Evolutionary conservation across 2,888 invertebrate genomes (phyloP).

Genomic region (Cryptocephalus primarius): DNA sequence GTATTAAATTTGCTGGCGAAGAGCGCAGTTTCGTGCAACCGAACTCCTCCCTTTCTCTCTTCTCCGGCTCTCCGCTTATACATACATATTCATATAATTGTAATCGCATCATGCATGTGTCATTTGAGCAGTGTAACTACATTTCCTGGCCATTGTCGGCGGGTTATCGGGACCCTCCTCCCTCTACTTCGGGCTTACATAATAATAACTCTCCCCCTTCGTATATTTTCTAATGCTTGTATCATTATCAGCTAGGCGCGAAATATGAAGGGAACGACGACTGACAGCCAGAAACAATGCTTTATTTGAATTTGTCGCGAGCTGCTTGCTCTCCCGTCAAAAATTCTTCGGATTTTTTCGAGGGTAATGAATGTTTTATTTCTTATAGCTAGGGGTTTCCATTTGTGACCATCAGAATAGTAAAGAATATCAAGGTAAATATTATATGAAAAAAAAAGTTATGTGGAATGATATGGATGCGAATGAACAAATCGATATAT

Average conservation of each 20-base stretch:
- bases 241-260: slow-evolving; percentile 4
- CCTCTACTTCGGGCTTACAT: slow-evolving; percentile 3
- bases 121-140: slow-evolving; percentile 36
- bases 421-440: too few species aligned
- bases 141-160: slow-evolving; percentile 36
- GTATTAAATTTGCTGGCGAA: slow-evolving; percentile 10
- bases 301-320: neutral
- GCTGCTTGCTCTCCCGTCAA: too few species aligned
- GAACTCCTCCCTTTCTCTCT: too few species aligned
- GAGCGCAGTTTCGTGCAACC: too few species aligned
- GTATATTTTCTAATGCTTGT: slow-evolving; percentile 3
- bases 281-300: slow-evolving; percentile 2
- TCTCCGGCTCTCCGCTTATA: slow-evolving; percentile 1
- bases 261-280: slow-evolving; percentile 4
- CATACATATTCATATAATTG: slow-evolving; percentile 37
- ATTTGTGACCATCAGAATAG: too few species aligned
- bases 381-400: too few species aligned
- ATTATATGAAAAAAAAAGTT: too few species aligned
- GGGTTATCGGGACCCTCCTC: slow-evolving; percentile 26
- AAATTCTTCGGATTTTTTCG: too few species aligned
- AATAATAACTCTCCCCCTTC: slow-evolving; percentile 5
- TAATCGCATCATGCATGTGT: slow-evolving; percentile 38
- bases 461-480: too few species aligned
- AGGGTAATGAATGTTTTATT: too few species aligned
- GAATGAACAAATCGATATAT: too few species aligned